Base-by-base conservation (phyloP, 35 echinoderm and acorn worm genomes). In the Ptychodera flava region DNA sequence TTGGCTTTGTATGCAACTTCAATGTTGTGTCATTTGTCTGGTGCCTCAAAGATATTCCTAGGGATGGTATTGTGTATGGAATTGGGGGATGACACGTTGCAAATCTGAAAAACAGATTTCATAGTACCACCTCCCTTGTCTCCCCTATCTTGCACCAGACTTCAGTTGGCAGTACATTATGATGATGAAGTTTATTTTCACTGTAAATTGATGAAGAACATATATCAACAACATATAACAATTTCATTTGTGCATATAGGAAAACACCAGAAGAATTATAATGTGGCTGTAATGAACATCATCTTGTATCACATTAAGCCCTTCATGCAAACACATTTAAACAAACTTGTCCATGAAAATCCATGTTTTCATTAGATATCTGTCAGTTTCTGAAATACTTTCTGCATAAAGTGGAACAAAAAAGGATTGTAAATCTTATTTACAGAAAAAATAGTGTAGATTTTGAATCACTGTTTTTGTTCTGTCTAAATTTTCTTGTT, bases 81-180 rank as follows among this genome's bases (percentile, higher is more conserved):
- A 36, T 87, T 87, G 31, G 85, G 45, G 45, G 22, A 22, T 64
- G 45, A 22, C 45, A 87, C 80, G 34, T 34, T 82, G 31, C 31
- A 14, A 33, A 87, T 87, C 34, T 87, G 85, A 35, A 87, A 16
- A 31, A 31, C 85, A 31, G 78, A 27, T 32, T 87, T 88, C 35
- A 80, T 35, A 37, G 77, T 79, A 16, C 30, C 79, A 0, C 86
- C 86, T 36, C 86, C 86, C 37, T 88, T 75, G 38, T 88, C 86
- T 36, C 86, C 86, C 86, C 86, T 35, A 88, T 32, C 31, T 88
- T 88, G 0, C 78, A 28, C 86, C 86, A 88, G 28, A 88, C 35
- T 36, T 88, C 86, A 30, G 36, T 81, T 34, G 31, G 29, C 34
- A 35, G 83, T 0, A 64, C 22, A 64, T 64, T 64, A 12, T 64